Conservation (phyloP, 1,140 invertebrate species). For the Chironomus tepperi region DNA sequence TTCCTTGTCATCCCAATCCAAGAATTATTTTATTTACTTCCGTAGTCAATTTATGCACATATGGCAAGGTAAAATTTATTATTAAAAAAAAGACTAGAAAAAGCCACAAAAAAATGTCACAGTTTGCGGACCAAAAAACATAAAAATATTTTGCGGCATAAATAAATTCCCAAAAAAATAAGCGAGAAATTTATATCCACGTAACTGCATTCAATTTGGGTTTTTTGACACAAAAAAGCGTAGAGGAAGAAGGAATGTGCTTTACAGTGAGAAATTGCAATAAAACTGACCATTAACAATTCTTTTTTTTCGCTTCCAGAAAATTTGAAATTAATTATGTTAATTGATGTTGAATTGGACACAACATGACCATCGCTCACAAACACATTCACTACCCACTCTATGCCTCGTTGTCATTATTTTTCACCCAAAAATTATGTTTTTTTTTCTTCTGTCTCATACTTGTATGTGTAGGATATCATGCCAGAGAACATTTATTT, state of each 20-base stretch:
- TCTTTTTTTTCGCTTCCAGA: background rate
- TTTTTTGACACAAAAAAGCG: background rate
- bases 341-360: conserved; percentile 18
- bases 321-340: conserved; percentile 23
- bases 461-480: no score
- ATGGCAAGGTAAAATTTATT: no score
- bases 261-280: background rate
- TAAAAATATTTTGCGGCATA: background rate
- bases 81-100: no score
- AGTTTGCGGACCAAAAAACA: background rate
- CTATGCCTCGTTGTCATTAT: no score
- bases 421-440: no score
- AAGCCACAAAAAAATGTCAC: background rate
- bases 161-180: background rate
- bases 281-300: background rate
- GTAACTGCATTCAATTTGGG: background rate
- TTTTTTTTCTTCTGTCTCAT: no score
- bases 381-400: background rate
- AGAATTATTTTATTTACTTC: background rate
- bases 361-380: background rate
- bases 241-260: no score
- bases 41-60: background rate
- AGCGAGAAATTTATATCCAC: background rate
- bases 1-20: no score
- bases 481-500: no score